Conservation (phyloP, 2,888 invertebrate species). For the Tetragnatha montana region DNA sequence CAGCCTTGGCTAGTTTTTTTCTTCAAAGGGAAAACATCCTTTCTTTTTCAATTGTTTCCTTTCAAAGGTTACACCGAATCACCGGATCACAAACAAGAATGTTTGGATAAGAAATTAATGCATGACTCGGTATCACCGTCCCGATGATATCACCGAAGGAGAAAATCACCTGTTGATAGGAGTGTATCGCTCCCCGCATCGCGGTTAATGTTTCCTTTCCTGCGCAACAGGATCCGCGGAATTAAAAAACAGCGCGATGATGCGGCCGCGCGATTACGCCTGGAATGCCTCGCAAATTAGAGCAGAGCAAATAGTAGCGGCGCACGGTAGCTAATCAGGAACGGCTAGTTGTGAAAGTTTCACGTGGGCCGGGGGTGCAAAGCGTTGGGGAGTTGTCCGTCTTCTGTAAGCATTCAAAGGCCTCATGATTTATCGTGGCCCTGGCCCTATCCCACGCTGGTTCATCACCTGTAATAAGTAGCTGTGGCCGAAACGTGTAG, state of each 20-base stretch:
- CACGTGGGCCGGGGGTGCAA: slow-evolving; percentile 66
- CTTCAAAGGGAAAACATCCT: no score
- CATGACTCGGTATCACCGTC: no score
- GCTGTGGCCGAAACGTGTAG: slow-evolving; percentile 70
- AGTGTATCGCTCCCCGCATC: not conserved
- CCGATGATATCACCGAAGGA: no score
- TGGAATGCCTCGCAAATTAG: slow-evolving; percentile 69
- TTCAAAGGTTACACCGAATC: no score
- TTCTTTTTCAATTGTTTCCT: no score
- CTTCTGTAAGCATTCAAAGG: slow-evolving; percentile 44
- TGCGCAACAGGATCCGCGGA: not conserved
- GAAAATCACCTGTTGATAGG: no score
- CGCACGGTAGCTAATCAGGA: slow-evolving; percentile 67
- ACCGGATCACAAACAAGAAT: no score
- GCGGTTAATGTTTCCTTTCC: not conserved
- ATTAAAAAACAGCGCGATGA: not conserved
- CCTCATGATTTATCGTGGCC: slow-evolving; percentile 67
- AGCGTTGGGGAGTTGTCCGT: slow-evolving; percentile 56
- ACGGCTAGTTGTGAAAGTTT: slow-evolving; percentile 48
- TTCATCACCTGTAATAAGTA: slow-evolving; percentile 70
- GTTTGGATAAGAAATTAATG: no score
- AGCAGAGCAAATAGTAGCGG: slow-evolving; percentile 65
- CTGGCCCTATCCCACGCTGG: slow-evolving; percentile 69
- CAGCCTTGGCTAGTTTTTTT: no score
- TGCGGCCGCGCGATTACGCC: slow-evolving; percentile 14